A percentile compares a stretch with the other conserved stretches of the same genome.
Conservation (phyloP, 2,797 vertebrate genomes). For the Denticeps clupeoides region DNA sequence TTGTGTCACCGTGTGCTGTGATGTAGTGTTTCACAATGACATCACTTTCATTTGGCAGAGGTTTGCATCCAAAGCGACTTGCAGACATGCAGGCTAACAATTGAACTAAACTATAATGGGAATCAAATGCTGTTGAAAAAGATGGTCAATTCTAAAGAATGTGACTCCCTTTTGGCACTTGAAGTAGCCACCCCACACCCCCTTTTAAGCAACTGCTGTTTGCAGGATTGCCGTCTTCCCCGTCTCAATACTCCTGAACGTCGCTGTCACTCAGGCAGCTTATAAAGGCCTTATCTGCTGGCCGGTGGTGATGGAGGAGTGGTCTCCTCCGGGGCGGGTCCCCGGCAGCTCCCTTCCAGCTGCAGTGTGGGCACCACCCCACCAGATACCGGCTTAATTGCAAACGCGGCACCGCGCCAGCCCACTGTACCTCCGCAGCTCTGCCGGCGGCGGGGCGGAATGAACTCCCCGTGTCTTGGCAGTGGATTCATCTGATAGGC, state of each 20-base stretch:
- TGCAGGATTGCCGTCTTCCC: neutral
- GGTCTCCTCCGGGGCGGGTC: neutral
- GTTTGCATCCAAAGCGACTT: no score
- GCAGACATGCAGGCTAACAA: no score
- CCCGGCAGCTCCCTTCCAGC: neutral
- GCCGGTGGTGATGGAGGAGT: slow-evolving; percentile 12
- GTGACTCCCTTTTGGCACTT: no score
- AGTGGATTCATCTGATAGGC: neutral
- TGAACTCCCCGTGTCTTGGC: neutral
- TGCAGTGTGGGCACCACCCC: neutral
- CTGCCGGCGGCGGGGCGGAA: neutral
- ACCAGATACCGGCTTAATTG: slow-evolving; percentile 32
- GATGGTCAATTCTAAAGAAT: no score
- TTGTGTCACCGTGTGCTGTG: no score
- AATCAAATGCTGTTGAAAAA: no score
- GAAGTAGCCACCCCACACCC: no score
- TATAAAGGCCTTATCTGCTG: slow-evolving; percentile 19
- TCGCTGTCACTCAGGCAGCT: slow-evolving; percentile 1
- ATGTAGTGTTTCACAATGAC: no score
- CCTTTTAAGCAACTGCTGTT: no score
- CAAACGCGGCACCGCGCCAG: slow-evolving; percentile 23
- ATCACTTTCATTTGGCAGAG: no score
- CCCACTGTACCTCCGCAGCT: neutral
- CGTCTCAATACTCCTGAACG: slow-evolving; percentile 1
- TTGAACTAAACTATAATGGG: no score